Evolutionary conservation across 1,140 invertebrate species (phyloP).

Genomic region (Eubasilissa regina): DNA sequence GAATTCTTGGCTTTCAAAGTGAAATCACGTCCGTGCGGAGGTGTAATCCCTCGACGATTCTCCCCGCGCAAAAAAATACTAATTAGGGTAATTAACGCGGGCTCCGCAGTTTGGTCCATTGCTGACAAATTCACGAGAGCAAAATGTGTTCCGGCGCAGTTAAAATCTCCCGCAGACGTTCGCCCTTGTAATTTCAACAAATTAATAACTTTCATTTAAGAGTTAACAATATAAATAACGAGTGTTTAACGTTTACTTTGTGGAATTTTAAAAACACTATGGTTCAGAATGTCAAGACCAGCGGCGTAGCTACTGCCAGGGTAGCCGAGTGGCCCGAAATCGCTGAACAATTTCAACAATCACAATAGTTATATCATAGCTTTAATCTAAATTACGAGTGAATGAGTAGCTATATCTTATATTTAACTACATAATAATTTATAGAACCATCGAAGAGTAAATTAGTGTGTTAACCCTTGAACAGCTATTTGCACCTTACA

Average conservation of each 20-base stretch:
- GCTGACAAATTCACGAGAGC: not conserved
- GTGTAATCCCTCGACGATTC: slow-evolving; percentile 20
- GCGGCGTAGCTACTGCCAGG: too few relatives aligned
- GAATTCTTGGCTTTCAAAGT: not conserved
- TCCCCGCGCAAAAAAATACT: slow-evolving; percentile 10
- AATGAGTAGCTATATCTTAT: too few relatives aligned
- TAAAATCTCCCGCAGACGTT: slow-evolving; percentile 28
- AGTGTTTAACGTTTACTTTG: not conserved
- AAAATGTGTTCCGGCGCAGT: slow-evolving; percentile 18
- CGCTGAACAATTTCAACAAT: too few relatives aligned
- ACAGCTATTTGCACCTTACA: too few relatives aligned
- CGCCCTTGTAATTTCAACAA: slow-evolving; percentile 13
- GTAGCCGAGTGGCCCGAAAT: too few relatives aligned
- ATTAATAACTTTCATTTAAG: slow-evolving; percentile 27
- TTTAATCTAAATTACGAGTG: too few relatives aligned
- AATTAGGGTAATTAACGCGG: slow-evolving; percentile 39
- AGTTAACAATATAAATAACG: slow-evolving; percentile 5
- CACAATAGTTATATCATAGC: too few relatives aligned
- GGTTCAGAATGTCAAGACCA: too few relatives aligned
- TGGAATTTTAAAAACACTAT: not conserved
- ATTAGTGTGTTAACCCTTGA: too few relatives aligned
- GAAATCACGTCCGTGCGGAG: not conserved
- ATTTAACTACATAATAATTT: too few relatives aligned
- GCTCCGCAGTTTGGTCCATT: not conserved
- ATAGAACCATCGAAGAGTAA: too few relatives aligned